Evolutionary conservation across 2,113 vertebrate species (phyloP), one percentile per base, ranked within the genome.

Genomic region (Isurus oxyrinchus): DNA sequence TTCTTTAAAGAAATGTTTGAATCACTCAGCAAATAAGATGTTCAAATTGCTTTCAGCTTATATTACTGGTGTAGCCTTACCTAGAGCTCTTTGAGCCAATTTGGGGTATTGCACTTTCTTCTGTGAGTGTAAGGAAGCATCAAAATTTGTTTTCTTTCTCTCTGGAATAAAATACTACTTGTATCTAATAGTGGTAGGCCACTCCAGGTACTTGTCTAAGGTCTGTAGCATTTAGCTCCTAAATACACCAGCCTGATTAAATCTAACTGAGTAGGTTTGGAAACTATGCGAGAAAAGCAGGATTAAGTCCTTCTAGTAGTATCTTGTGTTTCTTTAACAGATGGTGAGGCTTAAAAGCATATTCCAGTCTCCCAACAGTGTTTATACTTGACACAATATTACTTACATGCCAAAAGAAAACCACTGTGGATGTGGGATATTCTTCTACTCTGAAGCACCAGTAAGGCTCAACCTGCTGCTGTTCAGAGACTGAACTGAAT

Each of bases 111-210:
- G 44, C 40, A 55, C 40, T 53, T 95, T 72, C 27, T 95, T 95
- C 67, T 69, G 13, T 55, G 40, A 21, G 44, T 94, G 23, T 94
- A 94, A 63, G 35, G 31, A 63, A 94, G 19, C 59, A 94, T 94
- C 23, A 23, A 40, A 94, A 63, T 63, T 19, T 23, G 35, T 10
- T 27, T 88, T 25, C 2, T 25, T 88, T 31, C 21, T 23, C 90
- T 93, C 90, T 63, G 57, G n/a, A 93, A 59, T 61, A 93, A 93
- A 84, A 84, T n/a, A 44, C n/a, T n/a, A 84, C n/a, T n/a, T 63
- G 59, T 63, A 40, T 27, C 55, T 10, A 59, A 31, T 91, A 27
- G 0, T 16, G 27, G 3, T 35, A 91, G 55, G 25, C 57, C 55
- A 35, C 31, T 59, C 90, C 31, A 93, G 90, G 63, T 61, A 40